These are phyloP conservation scores for Scarus forsteni DNA, from an alignment of 2,797 vertebrate species.

Conservation along the genomic window DNA sequence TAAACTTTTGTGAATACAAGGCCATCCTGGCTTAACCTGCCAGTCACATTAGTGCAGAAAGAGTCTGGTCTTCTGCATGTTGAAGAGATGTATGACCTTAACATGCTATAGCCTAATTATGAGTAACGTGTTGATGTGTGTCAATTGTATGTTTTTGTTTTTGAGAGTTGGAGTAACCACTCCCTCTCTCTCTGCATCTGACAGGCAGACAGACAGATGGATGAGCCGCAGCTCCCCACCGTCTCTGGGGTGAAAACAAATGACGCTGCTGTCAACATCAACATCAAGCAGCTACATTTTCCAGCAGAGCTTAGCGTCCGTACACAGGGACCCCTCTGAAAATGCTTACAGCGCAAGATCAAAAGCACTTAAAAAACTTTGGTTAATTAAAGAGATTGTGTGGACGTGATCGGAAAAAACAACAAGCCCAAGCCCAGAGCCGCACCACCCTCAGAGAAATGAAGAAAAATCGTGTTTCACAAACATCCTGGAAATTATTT, in stretches of 20 bases:
- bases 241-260: conserved; percentile 36
- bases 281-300: conserved; percentile 36
- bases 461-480: conserved; percentile 20
- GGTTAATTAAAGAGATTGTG: conserved; percentile 55
- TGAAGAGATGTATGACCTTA: conserved; percentile 1
- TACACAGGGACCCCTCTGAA: conserved; percentile 17
- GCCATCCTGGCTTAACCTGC: too few species aligned
- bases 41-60: too few species aligned
- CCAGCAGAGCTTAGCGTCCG: conserved; percentile 6
- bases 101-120: conserved; percentile 27
- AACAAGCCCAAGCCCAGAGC: conserved; percentile 22
- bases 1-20: too few species aligned
- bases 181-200: conserved; percentile 27
- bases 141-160: conserved; percentile 6
- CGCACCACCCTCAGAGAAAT: conserved; percentile 15
- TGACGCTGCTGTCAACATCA: conserved; percentile 32
- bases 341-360: conserved; percentile 47
- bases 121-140: conserved; percentile 24
- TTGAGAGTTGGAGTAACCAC: conserved; percentile 20
- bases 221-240: conserved; percentile 35
- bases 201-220: conserved; percentile 41
- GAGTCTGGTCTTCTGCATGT: too few species aligned
- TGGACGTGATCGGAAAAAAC: conserved; percentile 42
- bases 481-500: conserved; percentile 31
- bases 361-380: conserved; percentile 54